These are phyloP conservation scores for Micromys minutus DNA, from an alignment of 2,113 vertebrate species.

Conservation along the genomic window DNA sequence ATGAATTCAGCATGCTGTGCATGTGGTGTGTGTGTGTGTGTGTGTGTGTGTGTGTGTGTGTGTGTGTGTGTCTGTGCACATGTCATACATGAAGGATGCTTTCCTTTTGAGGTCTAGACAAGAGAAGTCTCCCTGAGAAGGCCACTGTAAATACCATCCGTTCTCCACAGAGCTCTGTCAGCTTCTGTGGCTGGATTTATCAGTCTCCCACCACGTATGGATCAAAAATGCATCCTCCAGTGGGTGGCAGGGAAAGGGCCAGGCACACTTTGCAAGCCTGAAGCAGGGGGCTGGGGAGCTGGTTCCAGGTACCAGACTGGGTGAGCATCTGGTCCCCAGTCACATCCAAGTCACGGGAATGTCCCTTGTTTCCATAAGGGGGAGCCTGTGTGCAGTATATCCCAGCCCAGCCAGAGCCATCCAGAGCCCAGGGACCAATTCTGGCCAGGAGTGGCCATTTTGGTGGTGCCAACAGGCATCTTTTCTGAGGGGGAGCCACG, in stretches of 20 bases:
- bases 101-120: conserved; percentile 32
- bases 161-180: background rate
- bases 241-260: background rate
- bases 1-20: background rate
- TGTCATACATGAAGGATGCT: background rate
- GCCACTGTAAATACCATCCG: background rate
- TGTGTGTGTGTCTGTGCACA: background rate
- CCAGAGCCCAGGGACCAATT: background rate
- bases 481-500: background rate
- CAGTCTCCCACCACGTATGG: background rate
- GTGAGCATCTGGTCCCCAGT: background rate
- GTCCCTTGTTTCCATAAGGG: conserved; percentile 86
- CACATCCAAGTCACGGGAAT: background rate
- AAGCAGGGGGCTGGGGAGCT: background rate
- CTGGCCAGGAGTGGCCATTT: conserved; percentile 2
- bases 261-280: background rate
- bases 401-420: background rate
- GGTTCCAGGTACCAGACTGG: background rate
- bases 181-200: conserved; percentile 4
- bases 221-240: background rate
- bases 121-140: background rate
- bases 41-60: too few species aligned
- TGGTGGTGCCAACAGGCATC: background rate
- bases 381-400: conserved; percentile 88
- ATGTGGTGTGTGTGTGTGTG: background rate